These are phyloP conservation scores for Nematostella vectensis DNA, from an alignment of 92 coral and sea anemone species.

Conservation along the genomic window DNA sequence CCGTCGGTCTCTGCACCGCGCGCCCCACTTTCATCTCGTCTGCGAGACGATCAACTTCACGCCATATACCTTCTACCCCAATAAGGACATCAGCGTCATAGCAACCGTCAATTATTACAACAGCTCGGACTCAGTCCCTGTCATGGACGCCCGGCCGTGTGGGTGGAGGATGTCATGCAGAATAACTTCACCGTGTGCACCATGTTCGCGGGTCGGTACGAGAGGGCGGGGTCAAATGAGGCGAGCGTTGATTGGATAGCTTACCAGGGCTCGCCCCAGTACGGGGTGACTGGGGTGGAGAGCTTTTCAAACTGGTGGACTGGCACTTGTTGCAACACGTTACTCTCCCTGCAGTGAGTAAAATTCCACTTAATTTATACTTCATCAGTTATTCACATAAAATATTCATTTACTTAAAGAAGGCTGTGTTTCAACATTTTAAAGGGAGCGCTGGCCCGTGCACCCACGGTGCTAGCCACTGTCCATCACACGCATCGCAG, in stretches of 20 bases:
- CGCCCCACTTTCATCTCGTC: constrained; percentile 4
- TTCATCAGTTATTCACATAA: too few relatives aligned
- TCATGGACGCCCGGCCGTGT: constrained; percentile 34
- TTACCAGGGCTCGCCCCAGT: constrained; percentile 45
- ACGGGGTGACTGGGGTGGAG: constrained; percentile 13
- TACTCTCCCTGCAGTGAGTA: too few relatives aligned
- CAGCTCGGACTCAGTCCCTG: constrained; percentile 7
- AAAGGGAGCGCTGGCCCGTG: too few relatives aligned
- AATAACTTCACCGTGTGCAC: constrained; percentile 25
- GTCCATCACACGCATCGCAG: too few relatives aligned
- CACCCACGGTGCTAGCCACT: too few relatives aligned
- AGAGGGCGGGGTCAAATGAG: constrained; percentile 8
- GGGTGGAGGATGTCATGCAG: constrained; percentile 31
- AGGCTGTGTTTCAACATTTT: too few relatives aligned
- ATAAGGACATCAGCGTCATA: constrained; percentile 21
- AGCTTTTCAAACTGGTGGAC: not conserved
- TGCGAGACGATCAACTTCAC: constrained; percentile 23
- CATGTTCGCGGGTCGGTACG: constrained; percentile 28
- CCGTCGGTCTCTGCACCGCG: constrained; percentile 18
- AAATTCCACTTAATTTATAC: too few relatives aligned
- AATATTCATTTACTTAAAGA: too few relatives aligned
- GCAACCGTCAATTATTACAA: constrained; percentile 39
- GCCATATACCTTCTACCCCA: constrained; percentile 35
- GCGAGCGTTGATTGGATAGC: constrained; percentile 45
- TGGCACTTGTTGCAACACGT: not conserved